Evolutionary conservation across 2,888 invertebrate species (phyloP).

Genomic region (Dasypogon diadema): DNA sequence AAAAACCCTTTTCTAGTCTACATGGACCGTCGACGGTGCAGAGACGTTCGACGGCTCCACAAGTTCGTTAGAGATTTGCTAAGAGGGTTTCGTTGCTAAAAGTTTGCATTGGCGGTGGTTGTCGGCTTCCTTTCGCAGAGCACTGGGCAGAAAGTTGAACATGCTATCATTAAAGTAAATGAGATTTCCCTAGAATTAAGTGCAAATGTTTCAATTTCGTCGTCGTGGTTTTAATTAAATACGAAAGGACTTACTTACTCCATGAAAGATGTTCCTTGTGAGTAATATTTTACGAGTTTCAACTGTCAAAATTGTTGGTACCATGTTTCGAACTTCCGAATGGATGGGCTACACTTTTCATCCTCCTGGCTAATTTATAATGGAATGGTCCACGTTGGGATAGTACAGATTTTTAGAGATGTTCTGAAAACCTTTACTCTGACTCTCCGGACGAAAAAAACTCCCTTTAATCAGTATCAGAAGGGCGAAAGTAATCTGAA

Average conservation of each 20-base stretch:
- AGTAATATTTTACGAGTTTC: neutral
- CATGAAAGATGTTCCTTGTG: slow-evolving; percentile 40
- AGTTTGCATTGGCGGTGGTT: neutral
- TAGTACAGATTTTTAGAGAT: neutral
- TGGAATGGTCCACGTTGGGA: too few relatives aligned
- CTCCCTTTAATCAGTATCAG: slow-evolving; percentile 8
- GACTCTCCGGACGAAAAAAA: neutral
- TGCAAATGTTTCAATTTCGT: slow-evolving; percentile 57
- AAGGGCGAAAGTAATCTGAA: slow-evolving; percentile 19
- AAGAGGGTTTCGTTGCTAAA: slow-evolving; percentile 32
- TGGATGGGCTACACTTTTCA: slow-evolving; percentile 23
- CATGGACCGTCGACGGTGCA: slow-evolving; percentile 2
- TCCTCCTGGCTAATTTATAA: neutral
- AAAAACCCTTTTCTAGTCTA: slow-evolving; percentile 55
- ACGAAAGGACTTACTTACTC: slow-evolving; percentile 50
- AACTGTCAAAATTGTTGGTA: neutral
- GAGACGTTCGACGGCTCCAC: neutral
- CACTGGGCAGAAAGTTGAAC: slow-evolving; percentile 39
- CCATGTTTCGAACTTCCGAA: neutral
- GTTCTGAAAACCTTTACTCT: neutral
- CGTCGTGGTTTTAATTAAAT: slow-evolving; percentile 57
- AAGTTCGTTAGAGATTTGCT: slow-evolving; percentile 44
- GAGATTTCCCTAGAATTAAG: slow-evolving; percentile 56
- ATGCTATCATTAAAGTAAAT: slow-evolving; percentile 56
- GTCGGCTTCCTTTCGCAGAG: neutral